phyloP scores from a whole-genome alignment of 2,797 vertebrate species.

The Sorex maritimensis region DNA sequence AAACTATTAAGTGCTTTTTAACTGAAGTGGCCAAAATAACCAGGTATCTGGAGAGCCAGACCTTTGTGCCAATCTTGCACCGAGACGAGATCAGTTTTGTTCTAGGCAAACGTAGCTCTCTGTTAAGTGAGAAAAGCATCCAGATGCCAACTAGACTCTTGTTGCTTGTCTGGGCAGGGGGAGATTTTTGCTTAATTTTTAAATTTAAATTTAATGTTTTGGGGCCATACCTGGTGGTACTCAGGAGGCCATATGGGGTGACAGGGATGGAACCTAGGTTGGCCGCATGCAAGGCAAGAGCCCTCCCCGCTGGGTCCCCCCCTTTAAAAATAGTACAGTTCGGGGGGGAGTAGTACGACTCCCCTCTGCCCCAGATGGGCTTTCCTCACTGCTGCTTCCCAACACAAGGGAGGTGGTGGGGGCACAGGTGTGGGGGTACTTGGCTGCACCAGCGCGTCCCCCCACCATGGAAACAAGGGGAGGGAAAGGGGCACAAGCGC shows the following conservation, averaged over 20 bases:
- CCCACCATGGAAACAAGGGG: rapidly evolving
- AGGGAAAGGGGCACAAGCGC: rapidly evolving
- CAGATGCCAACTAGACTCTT: background rate
- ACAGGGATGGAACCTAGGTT: no score
- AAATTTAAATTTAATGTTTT: no score
- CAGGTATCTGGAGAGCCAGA: background rate
- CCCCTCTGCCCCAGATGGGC: no score
- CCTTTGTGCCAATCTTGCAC: conserved; percentile 52
- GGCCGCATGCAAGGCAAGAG: no score
- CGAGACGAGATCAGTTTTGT: conserved; percentile 39
- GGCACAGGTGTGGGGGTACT: background rate
- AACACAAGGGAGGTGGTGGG: background rate
- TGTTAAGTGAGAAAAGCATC: background rate
- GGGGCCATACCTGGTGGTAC: no score
- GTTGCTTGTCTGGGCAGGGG: background rate
- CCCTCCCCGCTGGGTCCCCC: no score
- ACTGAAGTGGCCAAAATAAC: conserved; percentile 71
- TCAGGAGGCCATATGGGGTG: no score
- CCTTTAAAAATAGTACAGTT: background rate
- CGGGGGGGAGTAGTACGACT: no score
- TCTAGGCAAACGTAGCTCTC: background rate
- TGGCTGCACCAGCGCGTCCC: background rate
- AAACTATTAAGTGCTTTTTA: conserved; percentile 32
- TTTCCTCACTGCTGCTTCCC: background rate
- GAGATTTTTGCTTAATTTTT: no score